Conservation (phyloP, 1,140 invertebrate genomes). For the Papilio polytes region DNA sequence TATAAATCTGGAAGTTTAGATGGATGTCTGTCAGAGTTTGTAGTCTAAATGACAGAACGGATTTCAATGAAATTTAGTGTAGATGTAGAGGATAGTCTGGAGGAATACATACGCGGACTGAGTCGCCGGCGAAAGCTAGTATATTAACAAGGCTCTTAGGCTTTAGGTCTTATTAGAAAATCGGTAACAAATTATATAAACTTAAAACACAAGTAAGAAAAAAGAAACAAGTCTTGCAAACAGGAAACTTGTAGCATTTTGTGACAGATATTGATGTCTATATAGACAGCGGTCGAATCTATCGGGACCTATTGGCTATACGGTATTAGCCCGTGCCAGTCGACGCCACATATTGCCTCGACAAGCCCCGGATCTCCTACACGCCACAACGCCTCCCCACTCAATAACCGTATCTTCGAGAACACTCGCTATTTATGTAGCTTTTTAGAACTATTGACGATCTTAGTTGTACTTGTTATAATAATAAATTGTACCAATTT, state of each 20-base stretch:
- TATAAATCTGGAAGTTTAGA: too few relatives aligned
- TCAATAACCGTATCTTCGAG: neutral
- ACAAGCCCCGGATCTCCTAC: slow-evolving; percentile 31
- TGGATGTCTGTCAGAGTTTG: too few relatives aligned
- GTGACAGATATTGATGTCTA: neutral
- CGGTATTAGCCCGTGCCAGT: slow-evolving; percentile 56
- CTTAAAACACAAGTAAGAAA: neutral
- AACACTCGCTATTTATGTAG: neutral
- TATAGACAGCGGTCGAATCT: neutral
- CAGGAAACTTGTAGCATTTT: neutral
- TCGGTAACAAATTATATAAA: neutral
- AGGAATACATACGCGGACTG: too few relatives aligned
- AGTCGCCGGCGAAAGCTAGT: too few relatives aligned
- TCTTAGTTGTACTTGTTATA: too few relatives aligned
- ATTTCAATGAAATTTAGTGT: too few relatives aligned
- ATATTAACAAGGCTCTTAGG: too few relatives aligned
- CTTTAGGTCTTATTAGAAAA: too few relatives aligned
- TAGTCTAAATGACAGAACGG: too few relatives aligned
- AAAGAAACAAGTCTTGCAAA: neutral
- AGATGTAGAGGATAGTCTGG: too few relatives aligned
- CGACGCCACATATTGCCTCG: slow-evolving; percentile 37
- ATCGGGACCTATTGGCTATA: neutral
- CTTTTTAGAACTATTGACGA: neutral
- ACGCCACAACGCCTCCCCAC: slow-evolving; percentile 5
- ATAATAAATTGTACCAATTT: too few relatives aligned